Conservation (phyloP, 2,888 invertebrate genomes). For the Agrotis ipsilon region DNA sequence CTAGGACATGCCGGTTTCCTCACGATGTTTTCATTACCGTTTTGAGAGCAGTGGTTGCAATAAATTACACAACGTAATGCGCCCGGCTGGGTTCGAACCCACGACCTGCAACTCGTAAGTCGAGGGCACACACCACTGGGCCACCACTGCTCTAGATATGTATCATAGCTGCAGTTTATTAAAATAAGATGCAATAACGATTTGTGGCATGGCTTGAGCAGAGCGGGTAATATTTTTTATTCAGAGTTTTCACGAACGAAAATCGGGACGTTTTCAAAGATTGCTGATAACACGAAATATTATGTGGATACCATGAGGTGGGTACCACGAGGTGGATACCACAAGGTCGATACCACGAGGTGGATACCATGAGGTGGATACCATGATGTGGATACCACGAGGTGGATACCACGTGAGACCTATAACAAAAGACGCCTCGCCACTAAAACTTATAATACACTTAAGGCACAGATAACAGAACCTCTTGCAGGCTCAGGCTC, state of each 20-base stretch:
- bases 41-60: no score
- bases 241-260: neutral
- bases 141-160: no score
- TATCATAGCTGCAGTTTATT: conserved; percentile 20
- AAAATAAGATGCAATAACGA: conserved; percentile 26
- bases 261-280: conserved; percentile 16
- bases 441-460: conserved; percentile 34
- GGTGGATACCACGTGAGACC: conserved; percentile 8
- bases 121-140: no score
- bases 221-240: conserved; percentile 1
- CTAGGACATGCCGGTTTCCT: no score
- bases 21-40: no score
- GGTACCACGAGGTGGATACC: no score
- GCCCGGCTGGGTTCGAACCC: no score
- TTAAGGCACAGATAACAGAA: conserved; percentile 44
- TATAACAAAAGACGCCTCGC: conserved; percentile 44
- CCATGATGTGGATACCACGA: no score
- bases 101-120: no score
- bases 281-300: conserved; percentile 23
- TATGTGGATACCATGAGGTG: conserved; percentile 27
- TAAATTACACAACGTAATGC: no score
- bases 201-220: conserved; percentile 3
- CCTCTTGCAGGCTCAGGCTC: conserved; percentile 27
- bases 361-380: no score
- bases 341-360: no score